Percentiles rank a stretch among this genome's conserved stretches.
Evolutionary conservation across 2,888 invertebrate species (phyloP).

Genomic region (Endotricha flammealis): DNA sequence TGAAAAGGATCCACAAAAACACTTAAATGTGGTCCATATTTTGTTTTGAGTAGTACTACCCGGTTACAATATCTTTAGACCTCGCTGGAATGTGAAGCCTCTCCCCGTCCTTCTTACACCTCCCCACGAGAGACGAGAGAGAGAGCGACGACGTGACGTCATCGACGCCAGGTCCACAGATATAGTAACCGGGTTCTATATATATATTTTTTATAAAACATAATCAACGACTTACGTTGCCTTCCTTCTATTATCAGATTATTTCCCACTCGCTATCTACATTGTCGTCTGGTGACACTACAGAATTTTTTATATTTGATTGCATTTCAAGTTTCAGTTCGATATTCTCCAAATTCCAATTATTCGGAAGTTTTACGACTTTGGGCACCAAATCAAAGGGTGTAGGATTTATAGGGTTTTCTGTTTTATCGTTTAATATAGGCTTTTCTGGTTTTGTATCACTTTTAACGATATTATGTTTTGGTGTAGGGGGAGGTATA

Average conservation of each 20-base stretch:
- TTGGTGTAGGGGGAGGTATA: neutral
- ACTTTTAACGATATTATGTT: constrained; percentile 2
- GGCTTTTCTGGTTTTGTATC: neutral
- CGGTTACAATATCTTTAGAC: too few relatives aligned
- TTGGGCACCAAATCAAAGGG: constrained; percentile 60
- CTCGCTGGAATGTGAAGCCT: too few relatives aligned
- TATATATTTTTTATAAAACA: too few relatives aligned
- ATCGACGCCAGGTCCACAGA: too few relatives aligned
- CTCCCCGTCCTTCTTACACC: too few relatives aligned
- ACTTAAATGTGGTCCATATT: too few relatives aligned
- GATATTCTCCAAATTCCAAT: constrained; percentile 78
- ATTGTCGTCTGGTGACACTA: constrained; percentile 58
- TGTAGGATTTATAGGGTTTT: constrained; percentile 24
- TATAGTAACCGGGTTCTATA: too few relatives aligned
- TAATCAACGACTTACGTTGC: constrained; percentile 13
- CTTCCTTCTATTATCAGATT: constrained; percentile 43
- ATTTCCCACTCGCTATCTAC: constrained; percentile 70
- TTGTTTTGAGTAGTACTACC: too few relatives aligned
- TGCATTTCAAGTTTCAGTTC: constrained; percentile 54
- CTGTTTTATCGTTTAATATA: constrained; percentile 14
- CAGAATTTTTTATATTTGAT: constrained; percentile 31
- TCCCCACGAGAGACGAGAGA: too few relatives aligned
- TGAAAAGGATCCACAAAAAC: too few relatives aligned
- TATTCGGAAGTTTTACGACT: constrained; percentile 74
- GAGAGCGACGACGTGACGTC: too few relatives aligned